phyloP scores from a whole-genome alignment of 2,888 invertebrate genomes.

The Andrena flavipes region DNA sequence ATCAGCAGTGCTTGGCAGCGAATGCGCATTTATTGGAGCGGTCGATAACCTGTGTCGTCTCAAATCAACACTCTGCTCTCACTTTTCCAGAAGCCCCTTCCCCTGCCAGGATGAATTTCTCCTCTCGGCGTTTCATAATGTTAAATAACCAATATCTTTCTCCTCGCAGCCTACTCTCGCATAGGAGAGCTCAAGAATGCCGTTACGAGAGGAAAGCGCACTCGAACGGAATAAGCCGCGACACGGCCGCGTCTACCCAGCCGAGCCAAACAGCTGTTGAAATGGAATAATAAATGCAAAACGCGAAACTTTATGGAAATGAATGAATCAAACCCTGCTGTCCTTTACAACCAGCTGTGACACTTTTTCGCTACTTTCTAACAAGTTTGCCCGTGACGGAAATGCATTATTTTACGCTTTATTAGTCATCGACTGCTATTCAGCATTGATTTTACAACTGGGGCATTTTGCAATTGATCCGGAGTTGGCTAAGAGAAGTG shows the following conservation, averaged over 20 bases:
- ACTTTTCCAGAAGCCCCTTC: slow-evolving; percentile 52
- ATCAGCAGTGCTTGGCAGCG: slow-evolving; percentile 29
- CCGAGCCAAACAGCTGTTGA: slow-evolving; percentile 16
- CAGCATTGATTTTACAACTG: not conserved
- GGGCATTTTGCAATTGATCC: too few species aligned
- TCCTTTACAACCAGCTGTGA: too few species aligned
- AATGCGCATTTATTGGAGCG: slow-evolving; percentile 62
- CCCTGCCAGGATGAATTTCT: slow-evolving; percentile 59
- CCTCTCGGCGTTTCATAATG: slow-evolving; percentile 59
- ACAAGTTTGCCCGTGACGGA: slow-evolving; percentile 6
- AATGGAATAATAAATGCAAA: not conserved
- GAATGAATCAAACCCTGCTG: slow-evolving; percentile 24
- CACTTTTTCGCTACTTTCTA: slow-evolving; percentile 2
- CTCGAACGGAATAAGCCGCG: slow-evolving; percentile 23
- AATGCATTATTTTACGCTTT: slow-evolving; percentile 20
- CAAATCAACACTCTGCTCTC: slow-evolving; percentile 57
- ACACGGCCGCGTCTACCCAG: not conserved
- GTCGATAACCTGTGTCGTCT: slow-evolving; percentile 68
- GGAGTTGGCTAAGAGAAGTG: too few species aligned
- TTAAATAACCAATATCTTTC: slow-evolving; percentile 66
- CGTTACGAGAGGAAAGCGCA: slow-evolving; percentile 50
- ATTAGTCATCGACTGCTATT: not conserved
- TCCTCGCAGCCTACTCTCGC: slow-evolving; percentile 31
- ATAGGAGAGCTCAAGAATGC: slow-evolving; percentile 34
- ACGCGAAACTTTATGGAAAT: slow-evolving; percentile 29